These are phyloP conservation scores for Pantherophis vulpinus DNA, from an alignment of 2,797 vertebrate genomes.

Conservation along the genomic window DNA sequence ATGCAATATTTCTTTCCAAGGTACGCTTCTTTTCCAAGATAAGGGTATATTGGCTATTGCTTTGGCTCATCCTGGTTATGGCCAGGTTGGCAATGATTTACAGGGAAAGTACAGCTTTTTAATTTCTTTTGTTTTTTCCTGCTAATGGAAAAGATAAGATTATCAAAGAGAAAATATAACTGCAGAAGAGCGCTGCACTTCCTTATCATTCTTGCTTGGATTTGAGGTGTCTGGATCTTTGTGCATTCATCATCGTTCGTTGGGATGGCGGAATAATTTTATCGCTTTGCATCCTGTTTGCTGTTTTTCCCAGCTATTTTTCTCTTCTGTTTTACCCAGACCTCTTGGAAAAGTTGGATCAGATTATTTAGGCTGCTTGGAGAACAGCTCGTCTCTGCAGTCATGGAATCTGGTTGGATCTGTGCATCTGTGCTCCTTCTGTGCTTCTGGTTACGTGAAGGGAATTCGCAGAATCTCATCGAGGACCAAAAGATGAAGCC, in stretches of 20 bases:
- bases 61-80: neutral
- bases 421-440: neutral
- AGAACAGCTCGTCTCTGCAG: neutral
- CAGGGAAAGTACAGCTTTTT: neutral
- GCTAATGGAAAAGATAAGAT: neutral
- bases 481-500: neutral
- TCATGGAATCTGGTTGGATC: neutral
- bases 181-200: neutral
- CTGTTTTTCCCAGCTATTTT: neutral
- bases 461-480: constrained; percentile 6
- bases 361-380: neutral
- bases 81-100: neutral
- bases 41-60: neutral
- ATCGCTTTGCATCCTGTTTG: neutral
- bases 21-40: neutral
- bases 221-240: neutral
- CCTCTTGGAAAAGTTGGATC: neutral
- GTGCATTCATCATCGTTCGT: fast-evolving
- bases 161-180: neutral
- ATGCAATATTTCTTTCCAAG: neutral
- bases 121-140: neutral
- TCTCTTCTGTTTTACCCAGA: neutral
- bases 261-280: neutral
- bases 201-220: neutral
- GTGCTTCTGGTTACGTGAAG: neutral